Percentiles rank a stretch among this genome's conserved stretches.
These are phyloP conservation scores for Pseudochromis fuscus DNA, from an alignment of 2,797 vertebrate species.

Conservation along the genomic window DNA sequence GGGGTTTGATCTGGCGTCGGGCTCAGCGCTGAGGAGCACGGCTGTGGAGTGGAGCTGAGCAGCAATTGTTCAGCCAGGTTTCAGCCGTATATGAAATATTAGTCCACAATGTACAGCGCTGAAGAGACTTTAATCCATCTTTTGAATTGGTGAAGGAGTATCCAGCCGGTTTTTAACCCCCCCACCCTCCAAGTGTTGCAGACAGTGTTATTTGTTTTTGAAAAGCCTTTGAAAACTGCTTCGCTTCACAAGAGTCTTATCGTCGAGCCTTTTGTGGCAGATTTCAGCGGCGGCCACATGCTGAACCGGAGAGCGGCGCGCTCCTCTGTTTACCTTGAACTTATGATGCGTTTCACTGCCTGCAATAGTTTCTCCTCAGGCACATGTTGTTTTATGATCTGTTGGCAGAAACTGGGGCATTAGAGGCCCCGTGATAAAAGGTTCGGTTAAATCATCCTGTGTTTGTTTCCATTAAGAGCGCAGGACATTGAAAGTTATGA, in stretches of 20 bases:
- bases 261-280: neutral
- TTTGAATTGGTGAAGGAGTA: constrained; percentile 46
- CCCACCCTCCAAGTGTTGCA: constrained; percentile 24
- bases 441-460: neutral
- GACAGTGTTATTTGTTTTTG: constrained; percentile 56
- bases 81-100: constrained; percentile 43
- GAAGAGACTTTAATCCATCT: constrained; percentile 53
- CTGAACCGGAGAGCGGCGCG: neutral
- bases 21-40: constrained; percentile 6
- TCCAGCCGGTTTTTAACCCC: neutral
- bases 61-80: constrained; percentile 35
- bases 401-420: constrained; percentile 2
- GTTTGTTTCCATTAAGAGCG: constrained; percentile 15
- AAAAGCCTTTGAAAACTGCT: constrained; percentile 40
- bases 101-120: constrained; percentile 3
- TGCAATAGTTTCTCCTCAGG: constrained; percentile 21
- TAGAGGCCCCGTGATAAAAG: neutral
- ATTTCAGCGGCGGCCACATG: constrained; percentile 1
- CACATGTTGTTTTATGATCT: constrained; percentile 33
- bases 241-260: constrained; percentile 27
- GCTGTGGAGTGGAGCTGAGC: constrained; percentile 4
- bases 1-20: constrained; percentile 17
- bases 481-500: neutral
- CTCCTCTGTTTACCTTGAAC: constrained; percentile 16
- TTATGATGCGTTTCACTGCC: constrained; percentile 33